phyloP scores from a whole-genome alignment of 92 coral and sea anemone species.

The Palythoa grandiflora region DNA sequence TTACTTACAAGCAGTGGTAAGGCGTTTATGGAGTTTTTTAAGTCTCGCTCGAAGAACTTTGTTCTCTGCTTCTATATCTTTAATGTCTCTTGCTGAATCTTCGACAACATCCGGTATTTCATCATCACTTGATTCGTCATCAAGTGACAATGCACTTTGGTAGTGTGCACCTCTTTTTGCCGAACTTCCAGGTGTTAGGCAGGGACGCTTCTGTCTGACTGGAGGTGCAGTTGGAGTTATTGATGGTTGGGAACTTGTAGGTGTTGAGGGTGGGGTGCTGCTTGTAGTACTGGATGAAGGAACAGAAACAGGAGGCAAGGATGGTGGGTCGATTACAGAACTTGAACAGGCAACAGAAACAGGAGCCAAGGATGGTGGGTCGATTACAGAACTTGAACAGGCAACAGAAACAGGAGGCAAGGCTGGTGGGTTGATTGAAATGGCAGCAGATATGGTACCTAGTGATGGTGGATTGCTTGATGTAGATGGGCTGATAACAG shows the following conservation, averaged over 20 bases:
- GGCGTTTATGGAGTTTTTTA: too few relatives aligned
- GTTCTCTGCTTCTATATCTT: too few relatives aligned
- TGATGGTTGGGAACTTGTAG: not conserved
- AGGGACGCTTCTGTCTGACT: not conserved
- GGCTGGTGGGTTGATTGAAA: not conserved
- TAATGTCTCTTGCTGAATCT: too few relatives aligned
- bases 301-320: not conserved
- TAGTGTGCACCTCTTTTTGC: not conserved
- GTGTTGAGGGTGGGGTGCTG: not conserved
- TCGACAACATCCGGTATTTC: too few relatives aligned
- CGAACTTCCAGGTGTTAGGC: not conserved
- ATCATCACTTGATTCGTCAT: not conserved
- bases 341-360: not conserved
- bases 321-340: not conserved
- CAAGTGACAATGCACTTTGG: not conserved
- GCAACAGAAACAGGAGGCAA: not conserved
- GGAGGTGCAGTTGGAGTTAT: not conserved
- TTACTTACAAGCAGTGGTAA: not conserved
- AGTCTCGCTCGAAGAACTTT: too few relatives aligned
- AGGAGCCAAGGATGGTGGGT: not conserved
- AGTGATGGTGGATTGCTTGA: too few relatives aligned
- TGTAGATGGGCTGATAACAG: too few relatives aligned
- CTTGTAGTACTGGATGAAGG: not conserved
- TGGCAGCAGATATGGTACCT: not conserved
- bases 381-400: not conserved